A percentile compares a stretch with the other conserved stretches of the same genome.
These are phyloP conservation scores for Podarcis raffonei DNA, from an alignment of 2,113 vertebrate species.

Conservation along the genomic window DNA sequence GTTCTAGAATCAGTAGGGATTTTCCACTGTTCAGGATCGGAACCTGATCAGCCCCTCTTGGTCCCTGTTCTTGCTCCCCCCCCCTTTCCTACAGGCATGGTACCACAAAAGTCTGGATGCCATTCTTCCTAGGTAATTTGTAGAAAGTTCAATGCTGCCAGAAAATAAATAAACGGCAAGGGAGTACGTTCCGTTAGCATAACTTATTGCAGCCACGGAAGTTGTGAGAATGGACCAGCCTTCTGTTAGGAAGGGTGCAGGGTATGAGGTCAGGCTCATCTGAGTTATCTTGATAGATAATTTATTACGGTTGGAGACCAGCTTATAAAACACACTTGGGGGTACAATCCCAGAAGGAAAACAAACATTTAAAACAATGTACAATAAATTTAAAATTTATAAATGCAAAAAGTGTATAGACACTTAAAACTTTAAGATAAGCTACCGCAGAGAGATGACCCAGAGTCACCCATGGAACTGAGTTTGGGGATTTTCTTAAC, in stretches of 20 bases:
- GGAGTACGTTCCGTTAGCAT: background rate
- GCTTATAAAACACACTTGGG: too few relatives aligned
- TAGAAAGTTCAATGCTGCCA: background rate
- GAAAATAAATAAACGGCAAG: background rate
- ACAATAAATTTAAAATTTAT: too few relatives aligned
- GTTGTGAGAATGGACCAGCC: background rate
- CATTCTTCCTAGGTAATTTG: background rate
- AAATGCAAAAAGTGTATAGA: too few relatives aligned
- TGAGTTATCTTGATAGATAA: background rate
- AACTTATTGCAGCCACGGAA: background rate
- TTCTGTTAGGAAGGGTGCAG: background rate
- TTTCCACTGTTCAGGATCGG: background rate
- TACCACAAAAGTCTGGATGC: background rate
- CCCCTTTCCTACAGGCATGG: background rate
- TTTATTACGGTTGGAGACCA: too few relatives aligned
- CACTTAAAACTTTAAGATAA: too few relatives aligned
- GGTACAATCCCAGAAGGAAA: too few relatives aligned
- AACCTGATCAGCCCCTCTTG: background rate
- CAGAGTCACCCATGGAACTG: too few relatives aligned
- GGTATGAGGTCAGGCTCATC: background rate
- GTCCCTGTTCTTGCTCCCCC: background rate
- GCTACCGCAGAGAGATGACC: too few relatives aligned
- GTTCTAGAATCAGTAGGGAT: background rate
- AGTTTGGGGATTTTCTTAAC: too few relatives aligned
- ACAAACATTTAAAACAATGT: too few relatives aligned